Conservation (phyloP, 2,797 vertebrate genomes). For the Xiphorhynchus erythropygius region DNA sequence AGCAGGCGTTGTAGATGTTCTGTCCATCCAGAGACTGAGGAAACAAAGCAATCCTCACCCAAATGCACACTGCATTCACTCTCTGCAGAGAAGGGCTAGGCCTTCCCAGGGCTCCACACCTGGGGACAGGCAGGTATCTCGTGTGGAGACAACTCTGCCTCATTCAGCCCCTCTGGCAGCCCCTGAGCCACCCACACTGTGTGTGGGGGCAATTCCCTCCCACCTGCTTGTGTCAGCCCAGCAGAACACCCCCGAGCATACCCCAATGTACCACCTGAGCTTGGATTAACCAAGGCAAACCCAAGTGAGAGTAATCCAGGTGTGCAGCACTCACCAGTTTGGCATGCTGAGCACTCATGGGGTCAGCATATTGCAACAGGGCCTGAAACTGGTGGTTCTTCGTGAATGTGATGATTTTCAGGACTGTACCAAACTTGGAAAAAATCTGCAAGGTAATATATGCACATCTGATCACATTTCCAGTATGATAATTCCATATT, state of each 20-base stretch:
- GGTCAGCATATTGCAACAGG: conserved; percentile 90
- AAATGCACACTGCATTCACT: background rate
- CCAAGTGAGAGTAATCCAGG: background rate
- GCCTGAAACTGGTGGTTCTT: conserved; percentile 98
- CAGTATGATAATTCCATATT: background rate
- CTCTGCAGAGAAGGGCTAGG: background rate
- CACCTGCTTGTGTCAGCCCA: background rate
- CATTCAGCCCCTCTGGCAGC: background rate
- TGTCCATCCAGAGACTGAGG: conserved; percentile 91
- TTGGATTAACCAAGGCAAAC: background rate
- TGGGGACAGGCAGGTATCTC: too few species aligned
- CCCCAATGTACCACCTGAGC: background rate
- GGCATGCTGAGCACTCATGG: conserved; percentile 87
- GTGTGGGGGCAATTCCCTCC: background rate
- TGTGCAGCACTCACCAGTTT: conserved; percentile 87
- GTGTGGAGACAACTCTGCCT: background rate
- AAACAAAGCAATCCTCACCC: background rate
- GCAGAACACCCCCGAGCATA: background rate
- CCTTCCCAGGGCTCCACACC: background rate
- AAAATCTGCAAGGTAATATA: conserved; percentile 84
- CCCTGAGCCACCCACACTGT: accelerated
- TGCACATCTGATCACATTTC: background rate
- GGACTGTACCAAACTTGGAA: conserved; percentile 92
- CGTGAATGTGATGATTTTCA: conserved; percentile 96
- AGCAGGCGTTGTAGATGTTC: conserved; percentile 97